A percentile compares a stretch with the other conserved stretches of the same genome.
Evolutionary conservation across 2,113 vertebrate species (phyloP).

Genomic region (Glaucomys volans): DNA sequence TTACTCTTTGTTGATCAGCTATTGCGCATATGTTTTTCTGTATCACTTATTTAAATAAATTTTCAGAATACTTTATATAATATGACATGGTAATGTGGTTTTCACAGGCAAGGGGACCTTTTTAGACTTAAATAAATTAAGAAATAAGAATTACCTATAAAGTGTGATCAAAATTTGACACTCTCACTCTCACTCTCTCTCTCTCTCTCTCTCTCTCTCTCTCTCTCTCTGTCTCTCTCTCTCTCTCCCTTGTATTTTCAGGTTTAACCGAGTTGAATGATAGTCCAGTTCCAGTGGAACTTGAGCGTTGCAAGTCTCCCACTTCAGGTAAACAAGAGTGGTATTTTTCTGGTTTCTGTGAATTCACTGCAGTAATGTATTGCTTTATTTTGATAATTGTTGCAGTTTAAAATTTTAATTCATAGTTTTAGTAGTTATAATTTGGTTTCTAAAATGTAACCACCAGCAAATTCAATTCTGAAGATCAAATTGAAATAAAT

Average conservation of each 20-base stretch:
- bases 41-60: constrained; percentile 48
- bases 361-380: constrained; percentile 77
- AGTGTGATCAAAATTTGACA: constrained; percentile 28
- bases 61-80: constrained; percentile 53
- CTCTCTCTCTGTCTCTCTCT: constrained; percentile 63
- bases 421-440: constrained; percentile 13
- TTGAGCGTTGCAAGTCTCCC: constrained; percentile 98
- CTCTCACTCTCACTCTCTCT: no score
- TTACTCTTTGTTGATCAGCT: constrained; percentile 21
- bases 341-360: constrained; percentile 75
- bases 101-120: neutral
- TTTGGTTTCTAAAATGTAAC: constrained; percentile 46
- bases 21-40: neutral
- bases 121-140: constrained; percentile 52
- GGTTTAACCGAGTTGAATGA: constrained; percentile 98
- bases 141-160: constrained; percentile 70
- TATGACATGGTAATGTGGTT: constrained; percentile 54
- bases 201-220: constrained; percentile 76
- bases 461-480: constrained; percentile 28
- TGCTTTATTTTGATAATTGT: constrained; percentile 80
- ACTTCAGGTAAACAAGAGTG: constrained; percentile 94
- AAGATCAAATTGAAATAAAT: constrained; percentile 52
- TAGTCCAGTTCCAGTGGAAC: constrained; percentile 95
- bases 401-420: constrained; percentile 57
- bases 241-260: constrained; percentile 84